A percentile compares a stretch with the other conserved stretches of the same genome.
Evolutionary conservation across 2,888 invertebrate species (phyloP).

Genomic region (Nomada hirtipes): DNA sequence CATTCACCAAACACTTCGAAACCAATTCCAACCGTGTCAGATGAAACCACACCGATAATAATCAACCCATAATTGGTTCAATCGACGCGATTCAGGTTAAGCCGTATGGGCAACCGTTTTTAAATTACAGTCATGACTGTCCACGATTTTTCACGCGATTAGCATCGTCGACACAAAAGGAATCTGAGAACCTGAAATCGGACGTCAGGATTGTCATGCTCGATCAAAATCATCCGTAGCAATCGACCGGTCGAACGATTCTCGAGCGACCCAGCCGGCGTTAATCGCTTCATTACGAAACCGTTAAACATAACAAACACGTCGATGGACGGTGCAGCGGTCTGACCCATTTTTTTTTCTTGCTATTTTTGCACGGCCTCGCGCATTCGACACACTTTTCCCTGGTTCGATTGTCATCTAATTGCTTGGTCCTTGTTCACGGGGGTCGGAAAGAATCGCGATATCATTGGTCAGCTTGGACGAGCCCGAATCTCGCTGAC

Average conservation of each 20-base stretch:
- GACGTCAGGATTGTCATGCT: not conserved
- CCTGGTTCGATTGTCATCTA: constrained; percentile 39
- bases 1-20: not conserved
- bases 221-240: constrained; percentile 6
- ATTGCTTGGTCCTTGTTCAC: constrained; percentile 39
- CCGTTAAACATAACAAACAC: constrained; percentile 44
- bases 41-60: not conserved
- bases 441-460: constrained; percentile 37
- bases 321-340: not conserved
- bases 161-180: not conserved
- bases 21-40: not conserved
- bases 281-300: constrained; percentile 35
- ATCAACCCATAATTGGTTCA: not conserved
- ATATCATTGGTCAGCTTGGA: constrained; percentile 40
- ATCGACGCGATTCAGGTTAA: not conserved
- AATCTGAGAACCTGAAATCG: not conserved
- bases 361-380: not conserved
- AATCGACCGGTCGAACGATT: constrained; percentile 10
- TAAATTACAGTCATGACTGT: not conserved
- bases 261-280: constrained; percentile 2
- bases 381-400: constrained; percentile 44
- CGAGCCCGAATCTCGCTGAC: constrained; percentile 38
- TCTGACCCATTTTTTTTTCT: constrained; percentile 28
- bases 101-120: not conserved
- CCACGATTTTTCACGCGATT: constrained; percentile 14